Evolutionary conservation across 2,888 invertebrate genomes (phyloP).

Genomic region (Diploptera punctata): DNA sequence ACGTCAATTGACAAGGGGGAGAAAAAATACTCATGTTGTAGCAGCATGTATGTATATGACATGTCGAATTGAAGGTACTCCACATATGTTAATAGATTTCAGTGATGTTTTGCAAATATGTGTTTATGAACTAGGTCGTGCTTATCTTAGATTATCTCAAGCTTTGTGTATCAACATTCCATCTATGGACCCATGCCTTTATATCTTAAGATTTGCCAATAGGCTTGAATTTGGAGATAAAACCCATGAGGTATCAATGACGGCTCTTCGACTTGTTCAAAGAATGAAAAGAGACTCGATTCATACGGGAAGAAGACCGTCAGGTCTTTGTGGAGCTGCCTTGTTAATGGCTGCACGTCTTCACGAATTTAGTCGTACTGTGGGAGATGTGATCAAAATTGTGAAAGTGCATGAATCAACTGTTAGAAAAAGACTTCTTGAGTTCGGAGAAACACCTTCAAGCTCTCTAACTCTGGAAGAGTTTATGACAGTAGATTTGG

Average conservation of each 20-base stretch:
- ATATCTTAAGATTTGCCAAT: constrained; percentile 93
- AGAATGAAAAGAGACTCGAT: constrained; percentile 99
- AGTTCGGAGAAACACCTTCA: constrained; percentile 97
- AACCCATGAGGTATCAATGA: constrained; percentile 94
- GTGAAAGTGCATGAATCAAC: constrained; percentile 97
- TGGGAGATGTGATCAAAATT: constrained; percentile 88
- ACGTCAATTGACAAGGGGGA: constrained; percentile 86
- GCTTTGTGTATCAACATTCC: constrained; percentile 91
- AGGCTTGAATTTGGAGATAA: constrained; percentile 91
- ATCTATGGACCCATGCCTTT: constrained; percentile 92
- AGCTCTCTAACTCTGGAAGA: constrained; percentile 94
- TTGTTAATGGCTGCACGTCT: constrained; percentile 92
- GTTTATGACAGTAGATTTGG: constrained; percentile 95
- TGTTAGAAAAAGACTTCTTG: constrained; percentile 86
- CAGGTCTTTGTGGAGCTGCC: constrained; percentile 98
- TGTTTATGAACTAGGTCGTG: constrained; percentile 93
- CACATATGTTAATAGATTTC: constrained; percentile 95
- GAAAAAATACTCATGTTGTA: constrained; percentile 88
- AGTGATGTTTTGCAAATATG: constrained; percentile 97
- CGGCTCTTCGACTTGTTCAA: constrained; percentile 91
- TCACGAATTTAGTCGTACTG: constrained; percentile 88
- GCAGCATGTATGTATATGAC: constrained; percentile 98
- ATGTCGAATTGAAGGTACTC: constrained; percentile 92
- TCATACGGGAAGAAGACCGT: constrained; percentile 94
- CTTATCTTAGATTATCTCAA: constrained; percentile 87